Conservation (phyloP, 2,113 vertebrate species). For the Hippocampus zosterae region DNA sequence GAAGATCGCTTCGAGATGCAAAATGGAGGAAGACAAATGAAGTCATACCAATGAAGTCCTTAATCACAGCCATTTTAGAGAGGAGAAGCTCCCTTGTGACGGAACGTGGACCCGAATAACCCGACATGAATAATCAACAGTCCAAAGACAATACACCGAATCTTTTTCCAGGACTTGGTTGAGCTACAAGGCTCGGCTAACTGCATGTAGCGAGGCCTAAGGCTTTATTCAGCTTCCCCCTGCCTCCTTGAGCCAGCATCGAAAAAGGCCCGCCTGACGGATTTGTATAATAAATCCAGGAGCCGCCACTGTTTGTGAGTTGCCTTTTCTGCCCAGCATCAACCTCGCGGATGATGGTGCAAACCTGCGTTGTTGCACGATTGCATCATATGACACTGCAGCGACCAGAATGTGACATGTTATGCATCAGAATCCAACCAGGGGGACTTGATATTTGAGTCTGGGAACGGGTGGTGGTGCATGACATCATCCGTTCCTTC, state of each 20-base stretch:
- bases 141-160: neutral
- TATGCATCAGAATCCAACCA: neutral
- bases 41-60: no score
- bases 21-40: neutral
- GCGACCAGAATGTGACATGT: neutral
- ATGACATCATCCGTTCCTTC: constrained; percentile 59
- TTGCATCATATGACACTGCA: constrained; percentile 6
- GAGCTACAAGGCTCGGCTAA: neutral
- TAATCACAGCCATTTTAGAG: neutral
- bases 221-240: neutral
- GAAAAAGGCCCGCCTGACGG: neutral
- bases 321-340: neutral
- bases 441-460: constrained; percentile 19
- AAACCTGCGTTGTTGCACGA: neutral
- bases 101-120: neutral
- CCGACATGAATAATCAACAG: neutral
- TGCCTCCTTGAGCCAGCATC: neutral
- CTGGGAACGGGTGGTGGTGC: constrained; percentile 2
- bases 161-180: neutral
- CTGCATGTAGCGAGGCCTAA: neutral
- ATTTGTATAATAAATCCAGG: neutral
- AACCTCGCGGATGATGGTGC: neutral
- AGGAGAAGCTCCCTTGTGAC: neutral
- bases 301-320: neutral
- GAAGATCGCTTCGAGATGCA: neutral